These are phyloP conservation scores for Acleris literana DNA, from an alignment of 2,888 invertebrate species.

Conservation along the genomic window DNA sequence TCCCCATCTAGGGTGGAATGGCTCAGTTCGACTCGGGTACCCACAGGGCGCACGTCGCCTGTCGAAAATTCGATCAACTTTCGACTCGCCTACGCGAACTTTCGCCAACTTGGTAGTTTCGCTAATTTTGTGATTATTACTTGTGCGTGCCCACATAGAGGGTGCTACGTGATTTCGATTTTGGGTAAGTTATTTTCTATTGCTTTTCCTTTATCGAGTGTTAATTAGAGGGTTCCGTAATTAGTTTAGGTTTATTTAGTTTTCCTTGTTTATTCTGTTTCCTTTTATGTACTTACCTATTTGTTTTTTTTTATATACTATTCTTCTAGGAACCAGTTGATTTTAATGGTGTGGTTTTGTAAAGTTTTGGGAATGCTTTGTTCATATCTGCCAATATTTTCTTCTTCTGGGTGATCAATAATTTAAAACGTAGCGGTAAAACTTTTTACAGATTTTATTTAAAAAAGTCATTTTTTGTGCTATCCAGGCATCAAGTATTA, in stretches of 20 bases:
- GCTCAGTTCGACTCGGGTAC: conserved; percentile 47
- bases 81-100: conserved; percentile 36
- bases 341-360: too few species aligned
- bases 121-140: conserved; percentile 41
- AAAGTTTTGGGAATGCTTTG: too few species aligned
- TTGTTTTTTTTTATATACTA: not conserved
- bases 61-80: conserved; percentile 40
- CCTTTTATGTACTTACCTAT: not conserved
- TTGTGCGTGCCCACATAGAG: conserved; percentile 38
- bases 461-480: too few species aligned
- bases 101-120: conserved; percentile 29
- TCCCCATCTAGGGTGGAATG: conserved; percentile 47
- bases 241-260: conserved; percentile 29
- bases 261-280: conserved; percentile 22
- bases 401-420: too few species aligned
- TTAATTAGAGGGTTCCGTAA: conserved; percentile 31
- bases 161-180: conserved; percentile 28
- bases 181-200: conserved; percentile 29
- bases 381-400: too few species aligned
- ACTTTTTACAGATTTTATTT: too few species aligned
- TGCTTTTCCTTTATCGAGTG: conserved; percentile 26
- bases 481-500: not conserved
- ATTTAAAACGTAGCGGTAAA: too few species aligned
- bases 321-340: too few species aligned
- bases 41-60: conserved; percentile 43